Evolutionary conservation across 2,888 invertebrate genomes (phyloP).

Genomic region (Xestia ashworthii): DNA sequence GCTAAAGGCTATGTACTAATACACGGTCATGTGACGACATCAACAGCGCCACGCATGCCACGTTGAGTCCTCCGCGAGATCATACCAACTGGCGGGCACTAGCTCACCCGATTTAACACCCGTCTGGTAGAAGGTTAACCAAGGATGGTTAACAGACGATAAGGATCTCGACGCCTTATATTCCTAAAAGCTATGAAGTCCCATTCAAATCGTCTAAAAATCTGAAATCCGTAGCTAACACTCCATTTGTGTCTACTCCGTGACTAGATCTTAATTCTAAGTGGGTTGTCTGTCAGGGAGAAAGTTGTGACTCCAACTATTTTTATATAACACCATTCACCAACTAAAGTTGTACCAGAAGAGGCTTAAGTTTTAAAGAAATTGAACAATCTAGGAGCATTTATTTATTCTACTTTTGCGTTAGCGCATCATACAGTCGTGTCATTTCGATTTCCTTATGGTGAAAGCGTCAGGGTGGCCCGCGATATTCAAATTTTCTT

Average conservation of each 20-base stretch:
- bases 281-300: slow-evolving; percentile 33
- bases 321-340: slow-evolving; percentile 40
- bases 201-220: background rate
- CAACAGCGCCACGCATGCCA: background rate
- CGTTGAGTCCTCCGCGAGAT: background rate
- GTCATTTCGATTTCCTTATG: too few species aligned
- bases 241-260: slow-evolving; percentile 32
- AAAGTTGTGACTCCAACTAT: slow-evolving; percentile 39
- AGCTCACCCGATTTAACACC: background rate
- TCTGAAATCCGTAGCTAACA: background rate
- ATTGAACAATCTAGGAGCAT: background rate
- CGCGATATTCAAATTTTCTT: too few species aligned
- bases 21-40: background rate
- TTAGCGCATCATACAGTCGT: background rate
- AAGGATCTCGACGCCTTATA: background rate
- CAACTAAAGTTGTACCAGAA: background rate
- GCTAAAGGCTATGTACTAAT: background rate
- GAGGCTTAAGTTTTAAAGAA: background rate
- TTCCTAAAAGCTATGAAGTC: background rate
- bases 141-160: background rate
- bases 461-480: too few species aligned
- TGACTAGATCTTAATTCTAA: slow-evolving; percentile 36
- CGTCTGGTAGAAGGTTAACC: background rate
- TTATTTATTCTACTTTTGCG: background rate
- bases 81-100: background rate